Conservation (phyloP, 1,140 invertebrate genomes). For the Pseudomyrmex pallidus region DNA sequence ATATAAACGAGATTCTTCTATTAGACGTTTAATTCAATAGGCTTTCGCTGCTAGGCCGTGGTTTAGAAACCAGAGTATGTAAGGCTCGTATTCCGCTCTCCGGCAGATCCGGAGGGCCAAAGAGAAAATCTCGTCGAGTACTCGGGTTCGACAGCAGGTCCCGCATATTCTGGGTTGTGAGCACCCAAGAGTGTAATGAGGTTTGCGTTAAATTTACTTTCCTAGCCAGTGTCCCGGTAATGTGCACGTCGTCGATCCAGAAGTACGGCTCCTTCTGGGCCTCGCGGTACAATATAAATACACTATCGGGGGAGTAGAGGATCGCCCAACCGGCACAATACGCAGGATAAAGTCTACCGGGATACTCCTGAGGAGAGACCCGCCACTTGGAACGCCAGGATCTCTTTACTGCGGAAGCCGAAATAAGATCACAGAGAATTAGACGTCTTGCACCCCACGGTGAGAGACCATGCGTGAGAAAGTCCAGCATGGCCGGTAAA, state of each 20-base stretch:
- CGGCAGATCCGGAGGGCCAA: conserved; percentile 86
- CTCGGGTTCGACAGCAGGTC: conserved; percentile 75
- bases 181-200: conserved; percentile 83
- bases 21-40: conserved; percentile 65
- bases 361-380: conserved; percentile 89
- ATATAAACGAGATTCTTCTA: conserved; percentile 33
- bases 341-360: conserved; percentile 88
- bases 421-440: conserved; percentile 87
- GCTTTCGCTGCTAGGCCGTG: conserved; percentile 74
- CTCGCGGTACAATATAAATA: conserved; percentile 87
- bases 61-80: conserved; percentile 79
- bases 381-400: conserved; percentile 92
- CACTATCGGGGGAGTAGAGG: conserved; percentile 90
- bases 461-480: conserved; percentile 86
- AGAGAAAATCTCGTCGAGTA: conserved; percentile 84
- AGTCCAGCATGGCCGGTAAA: conserved; percentile 87
- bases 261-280: conserved; percentile 89
- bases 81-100: conserved; percentile 83
- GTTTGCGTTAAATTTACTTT: conserved; percentile 87
- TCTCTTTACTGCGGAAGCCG: conserved; percentile 85
- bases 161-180: conserved; percentile 81
- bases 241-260: conserved; percentile 94
- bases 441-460: conserved; percentile 86
- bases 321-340: conserved; percentile 92
- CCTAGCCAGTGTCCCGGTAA: conserved; percentile 90